Base-by-base conservation (phyloP, 2,113 vertebrate genomes). In the Chitala chitala region DNA sequence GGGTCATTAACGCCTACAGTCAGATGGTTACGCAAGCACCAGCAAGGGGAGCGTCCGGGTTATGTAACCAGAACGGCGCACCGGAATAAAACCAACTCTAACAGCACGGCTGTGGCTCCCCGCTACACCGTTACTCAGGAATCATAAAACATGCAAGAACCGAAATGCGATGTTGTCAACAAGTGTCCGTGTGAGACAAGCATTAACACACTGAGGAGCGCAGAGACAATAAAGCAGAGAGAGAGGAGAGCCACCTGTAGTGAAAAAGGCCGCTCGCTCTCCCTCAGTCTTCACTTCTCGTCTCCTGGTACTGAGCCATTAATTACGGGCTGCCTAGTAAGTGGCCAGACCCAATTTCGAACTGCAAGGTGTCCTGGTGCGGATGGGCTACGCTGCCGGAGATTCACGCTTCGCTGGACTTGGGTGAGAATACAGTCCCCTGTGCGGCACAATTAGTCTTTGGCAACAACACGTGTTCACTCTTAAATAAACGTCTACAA, bases 381-480 rank as follows among this genome's bases (percentile, higher is more conserved):
- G 0, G 33, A 63, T 38, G 51, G 5, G 22, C 17, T n/a, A 54
- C 51, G 4, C 51, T 54, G 33, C 59, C 17, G n/a, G 33, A 8
- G 33, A 33, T 63, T 33, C 26, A 38, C 64, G 46, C 46, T n/a
- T 46, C 7, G n/a, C 3, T 22, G 10, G 63, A 46, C 42, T 44
- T 13, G 36, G 40, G 38, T 22, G 26, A 66, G 44, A 10, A 66
- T 66, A 44, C n/a, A 44, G 3, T 48, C 63, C 20, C n/a, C 31
- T 63, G 9, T 26, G 38, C 40, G 24, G 12, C 13, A 48, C 40
- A 44, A 26, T 13, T 8, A 46, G 42, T 24, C n/a, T 68, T 68
- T 48, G 64, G 13, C 44, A 68, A 68, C 24, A 68, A 26, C 33
- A 68, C n/a, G n/a, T n/a, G n/a, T n/a, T n/a, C n/a, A n/a, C n/a